phyloP scores from a whole-genome alignment of 2,113 vertebrate genomes.

The Eurystomus gularis region DNA sequence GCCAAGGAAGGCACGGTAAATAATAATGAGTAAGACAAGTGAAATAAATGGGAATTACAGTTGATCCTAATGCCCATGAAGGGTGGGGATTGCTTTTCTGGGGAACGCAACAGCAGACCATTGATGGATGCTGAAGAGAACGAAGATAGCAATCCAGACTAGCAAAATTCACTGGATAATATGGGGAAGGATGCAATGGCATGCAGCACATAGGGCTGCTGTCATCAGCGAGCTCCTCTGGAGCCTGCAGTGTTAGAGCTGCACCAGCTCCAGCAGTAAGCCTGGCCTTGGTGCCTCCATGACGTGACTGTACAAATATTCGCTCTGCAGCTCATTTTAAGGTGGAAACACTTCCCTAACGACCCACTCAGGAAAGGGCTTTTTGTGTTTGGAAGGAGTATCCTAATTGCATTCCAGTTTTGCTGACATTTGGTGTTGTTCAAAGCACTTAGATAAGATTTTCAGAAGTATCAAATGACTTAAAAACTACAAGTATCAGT shows the following conservation, averaged over 20 bases:
- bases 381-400: not conserved
- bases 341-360: not conserved
- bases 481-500: not conserved
- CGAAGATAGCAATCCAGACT: not conserved
- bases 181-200: fast-evolving
- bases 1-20: not conserved
- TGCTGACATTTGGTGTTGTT: not conserved
- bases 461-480: constrained; percentile 9
- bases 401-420: not conserved
- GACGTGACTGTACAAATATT: not conserved
- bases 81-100: not conserved
- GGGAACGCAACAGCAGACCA: fast-evolving
- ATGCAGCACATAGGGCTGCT: fast-evolving
- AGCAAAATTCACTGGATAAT: not conserved
- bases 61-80: not conserved
- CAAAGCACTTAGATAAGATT: not conserved
- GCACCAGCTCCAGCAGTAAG: not conserved
- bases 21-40: not conserved
- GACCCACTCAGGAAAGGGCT: not conserved
- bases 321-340: not conserved
- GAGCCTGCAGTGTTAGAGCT: not conserved
- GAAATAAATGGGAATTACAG: not conserved
- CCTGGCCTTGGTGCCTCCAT: not conserved
- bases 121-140: not conserved
- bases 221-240: not conserved